Evolutionary conservation across 2,113 vertebrate genomes (phyloP).

Genomic region (Istiophorus platypterus): DNA sequence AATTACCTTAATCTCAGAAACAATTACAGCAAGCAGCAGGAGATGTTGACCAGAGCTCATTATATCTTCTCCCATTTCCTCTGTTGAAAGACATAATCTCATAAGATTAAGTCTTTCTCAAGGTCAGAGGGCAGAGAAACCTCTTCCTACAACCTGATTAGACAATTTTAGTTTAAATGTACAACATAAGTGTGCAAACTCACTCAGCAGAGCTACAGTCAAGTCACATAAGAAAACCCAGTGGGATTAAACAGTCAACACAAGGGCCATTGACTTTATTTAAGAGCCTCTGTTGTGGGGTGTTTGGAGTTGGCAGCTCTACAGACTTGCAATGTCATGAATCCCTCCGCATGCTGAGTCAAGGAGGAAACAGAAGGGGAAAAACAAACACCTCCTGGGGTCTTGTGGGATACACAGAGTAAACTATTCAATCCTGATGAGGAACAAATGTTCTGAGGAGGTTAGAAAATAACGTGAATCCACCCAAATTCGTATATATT

Average conservation of each 20-base stretch:
- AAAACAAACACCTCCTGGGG: slow-evolving; percentile 27
- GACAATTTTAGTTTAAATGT: not conserved
- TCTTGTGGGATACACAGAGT: slow-evolving; percentile 1
- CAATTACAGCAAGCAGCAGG: slow-evolving; percentile 50
- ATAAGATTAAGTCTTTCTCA: slow-evolving; percentile 31
- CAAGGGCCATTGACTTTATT: slow-evolving; percentile 22
- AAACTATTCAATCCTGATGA: slow-evolving; percentile 1
- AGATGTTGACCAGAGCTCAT: slow-evolving; percentile 61
- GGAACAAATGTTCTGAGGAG: slow-evolving; percentile 17
- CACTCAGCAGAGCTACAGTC: slow-evolving; percentile 4
- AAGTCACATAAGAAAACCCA: slow-evolving; percentile 7
- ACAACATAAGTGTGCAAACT: not conserved
- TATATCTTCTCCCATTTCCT: slow-evolving; percentile 62
- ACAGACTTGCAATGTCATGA: slow-evolving; percentile 2
- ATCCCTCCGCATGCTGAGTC: slow-evolving; percentile 35
- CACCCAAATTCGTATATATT: not conserved
- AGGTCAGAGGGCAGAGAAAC: not conserved
- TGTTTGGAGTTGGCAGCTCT: slow-evolving; percentile 12
- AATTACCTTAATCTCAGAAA: slow-evolving; percentile 60
- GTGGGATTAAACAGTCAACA: slow-evolving; percentile 1
- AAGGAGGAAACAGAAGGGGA: slow-evolving; percentile 25
- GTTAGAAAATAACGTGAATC: not conserved
- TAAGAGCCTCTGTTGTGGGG: slow-evolving; percentile 46
- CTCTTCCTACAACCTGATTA: slow-evolving; percentile 8
- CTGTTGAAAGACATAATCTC: slow-evolving; percentile 40